phyloP scores from a whole-genome alignment of 2,797 vertebrate species.

The Mycteria americana region DNA sequence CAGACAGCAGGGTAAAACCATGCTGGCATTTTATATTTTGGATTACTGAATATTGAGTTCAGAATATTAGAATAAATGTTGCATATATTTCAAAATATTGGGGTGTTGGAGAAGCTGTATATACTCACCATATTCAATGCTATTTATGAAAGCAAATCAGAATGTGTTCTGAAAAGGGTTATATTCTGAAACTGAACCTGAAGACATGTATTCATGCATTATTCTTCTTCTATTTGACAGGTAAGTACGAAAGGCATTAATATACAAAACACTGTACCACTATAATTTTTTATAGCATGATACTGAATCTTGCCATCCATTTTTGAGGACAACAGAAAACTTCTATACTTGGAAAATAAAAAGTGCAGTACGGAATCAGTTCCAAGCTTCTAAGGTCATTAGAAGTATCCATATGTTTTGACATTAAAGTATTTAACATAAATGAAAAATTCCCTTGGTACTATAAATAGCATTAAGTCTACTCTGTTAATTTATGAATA shows the following conservation, averaged over 20 bases:
- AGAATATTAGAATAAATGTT: not conserved
- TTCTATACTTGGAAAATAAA: not conserved
- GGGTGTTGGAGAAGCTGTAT: not conserved
- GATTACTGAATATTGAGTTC: not conserved
- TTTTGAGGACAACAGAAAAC: not conserved
- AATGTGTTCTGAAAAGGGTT: not conserved
- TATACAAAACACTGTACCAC: not conserved
- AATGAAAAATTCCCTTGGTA: not conserved
- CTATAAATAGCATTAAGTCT: not conserved
- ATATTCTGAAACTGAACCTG: not conserved
- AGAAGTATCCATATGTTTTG: not conserved
- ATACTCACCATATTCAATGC: not conserved
- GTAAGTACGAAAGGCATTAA: not conserved
- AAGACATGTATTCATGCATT: not conserved
- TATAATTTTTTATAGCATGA: not conserved
- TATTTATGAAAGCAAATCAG: not conserved
- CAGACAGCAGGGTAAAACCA: not conserved
- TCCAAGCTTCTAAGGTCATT: not conserved
- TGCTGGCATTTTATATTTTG: not conserved
- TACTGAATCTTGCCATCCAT: not conserved
- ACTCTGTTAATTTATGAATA: not conserved
- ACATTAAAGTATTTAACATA: not conserved
- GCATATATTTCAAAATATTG: not conserved
- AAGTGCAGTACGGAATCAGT: not conserved
- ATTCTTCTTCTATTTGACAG: not conserved